Base-by-base conservation (phyloP, 1,140 invertebrate species). In the Helicorthomorpha holstii region DNA sequence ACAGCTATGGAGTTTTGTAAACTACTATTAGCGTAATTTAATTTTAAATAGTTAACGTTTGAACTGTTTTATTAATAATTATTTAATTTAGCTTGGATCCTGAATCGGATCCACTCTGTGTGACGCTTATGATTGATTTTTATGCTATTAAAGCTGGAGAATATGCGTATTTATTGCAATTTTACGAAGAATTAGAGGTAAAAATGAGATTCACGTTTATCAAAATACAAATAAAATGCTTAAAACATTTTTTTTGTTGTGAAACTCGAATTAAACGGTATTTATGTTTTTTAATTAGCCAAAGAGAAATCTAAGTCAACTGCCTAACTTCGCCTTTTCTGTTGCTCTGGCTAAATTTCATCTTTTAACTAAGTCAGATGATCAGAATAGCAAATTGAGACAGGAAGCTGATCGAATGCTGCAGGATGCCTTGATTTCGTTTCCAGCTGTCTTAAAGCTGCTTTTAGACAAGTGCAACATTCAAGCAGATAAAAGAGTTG, bases 281-380 rank as follows among this genome's bases (percentile, higher is more conserved):
- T 24, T 47, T 12, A 43, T 56, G 29, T 44, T 50, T 25, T 38
- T 77, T 57, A 82, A 78, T 76, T 78, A 83, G 61, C 58, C 65
- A 12, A 61, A 66, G 2, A 75, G 79, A 50, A 85, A 89, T 69
- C 68, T 89, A 2, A 75, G 74, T 22, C 82, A 86, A 61, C 66
- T 94, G 34, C 89, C 88, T 48, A 94, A 93, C 62, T 84, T 92
- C 73, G 79, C 83, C 0, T 92, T 81, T 61, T 91, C 86, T 1
- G 68, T 83, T 48, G 81, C 89, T 0, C 63, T 93, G 45, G 84
- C 88, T 27, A 69, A 82, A 64, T 83, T 80, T 70, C 70, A 80
- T 61, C 54, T 62, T 34, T 60, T 58, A 21, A 52, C 49, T 22
- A 54, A 63, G 48, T 55, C 57, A 3, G 57, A 54, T 10, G 47